Evolutionary conservation across 1,140 invertebrate genomes (phyloP), one percentile per base, ranked within the genome.

Genomic region (Venustaconcha ellipsiformis): DNA sequence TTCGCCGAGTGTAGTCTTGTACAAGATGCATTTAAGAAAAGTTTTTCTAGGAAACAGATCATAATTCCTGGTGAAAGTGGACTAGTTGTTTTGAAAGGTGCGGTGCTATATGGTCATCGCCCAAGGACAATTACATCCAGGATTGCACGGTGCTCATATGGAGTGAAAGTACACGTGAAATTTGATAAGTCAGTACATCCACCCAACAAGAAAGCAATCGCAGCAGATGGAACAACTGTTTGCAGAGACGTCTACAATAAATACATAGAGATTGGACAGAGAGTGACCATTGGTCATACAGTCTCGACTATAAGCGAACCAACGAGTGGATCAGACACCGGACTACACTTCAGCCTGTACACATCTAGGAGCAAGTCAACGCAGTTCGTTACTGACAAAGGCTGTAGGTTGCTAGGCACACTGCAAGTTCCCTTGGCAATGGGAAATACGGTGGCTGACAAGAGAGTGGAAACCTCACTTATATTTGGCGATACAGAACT

Each of bases 1-100:
- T 75, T 75, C 60, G 66, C 58, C 18, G 73, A 75, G 48, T 64
- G 73, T 70, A 68, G 57, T 37, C 63, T 68, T 26, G 73, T 75
- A 18, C 66, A 75, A 20, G 66, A 74, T 14, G 65, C 60, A 23
- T 20, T 74, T 14, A n/a, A 62, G 15, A 68, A 60, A 14, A 59
- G 56, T 74, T 67, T 67, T 56, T 20, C 57, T 57, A 56, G 14
- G 15, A 58, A 20, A 18, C 6, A 8, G 26, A 14, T 75, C 15
- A 69, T 56, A 6, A 62, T 75, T 70, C 73, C 73, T 26, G 18
- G 14, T 12, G 73, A 75, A 14, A 57, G 67, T 15, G 65, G 73
- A 11, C 13, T 75, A 20, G 55, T 60, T 18, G 73, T 75, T 18
- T 30, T 75, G 14, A 75, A 75, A 69, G 73, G 73, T 55, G 73